Conservation (phyloP, 2,113 vertebrate genomes). For the Hylia prasina region DNA sequence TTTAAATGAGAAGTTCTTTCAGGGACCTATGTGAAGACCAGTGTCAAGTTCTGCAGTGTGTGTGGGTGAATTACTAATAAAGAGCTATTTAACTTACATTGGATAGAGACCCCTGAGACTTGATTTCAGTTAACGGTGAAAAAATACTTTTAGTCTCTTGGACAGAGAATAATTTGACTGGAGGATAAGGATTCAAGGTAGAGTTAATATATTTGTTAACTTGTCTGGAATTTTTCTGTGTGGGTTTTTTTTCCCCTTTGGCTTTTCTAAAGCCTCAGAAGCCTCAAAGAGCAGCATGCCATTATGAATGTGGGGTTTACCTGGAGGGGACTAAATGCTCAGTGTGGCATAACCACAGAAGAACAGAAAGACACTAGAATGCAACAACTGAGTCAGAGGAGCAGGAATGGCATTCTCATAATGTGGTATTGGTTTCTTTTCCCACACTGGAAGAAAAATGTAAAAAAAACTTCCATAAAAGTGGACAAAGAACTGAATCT, state of each 20-base stretch:
- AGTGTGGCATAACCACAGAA: neutral
- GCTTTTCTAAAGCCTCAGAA: neutral
- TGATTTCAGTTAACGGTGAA: neutral
- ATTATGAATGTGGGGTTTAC: neutral
- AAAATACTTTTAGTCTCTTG: neutral
- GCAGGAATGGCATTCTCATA: neutral
- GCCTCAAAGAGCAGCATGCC: neutral
- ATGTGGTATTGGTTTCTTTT: neutral
- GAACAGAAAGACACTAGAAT: rapidly evolving
- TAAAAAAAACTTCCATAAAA: neutral
- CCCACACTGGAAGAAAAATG: neutral
- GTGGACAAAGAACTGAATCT: neutral
- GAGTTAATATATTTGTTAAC: neutral
- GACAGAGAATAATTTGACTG: neutral
- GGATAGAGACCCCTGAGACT: neutral
- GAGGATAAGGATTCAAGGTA: neutral
- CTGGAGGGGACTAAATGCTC: neutral
- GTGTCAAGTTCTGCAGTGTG: neutral
- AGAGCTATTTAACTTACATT: neutral
- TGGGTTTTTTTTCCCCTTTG: neutral
- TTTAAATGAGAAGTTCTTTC: neutral
- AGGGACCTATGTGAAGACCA: neutral
- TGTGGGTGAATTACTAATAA: neutral
- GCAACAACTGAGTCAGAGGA: neutral
- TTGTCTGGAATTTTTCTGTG: neutral